phyloP scores from a whole-genome alignment of 2,113 vertebrate genomes.

The Hymenochirus boettgeri region DNA sequence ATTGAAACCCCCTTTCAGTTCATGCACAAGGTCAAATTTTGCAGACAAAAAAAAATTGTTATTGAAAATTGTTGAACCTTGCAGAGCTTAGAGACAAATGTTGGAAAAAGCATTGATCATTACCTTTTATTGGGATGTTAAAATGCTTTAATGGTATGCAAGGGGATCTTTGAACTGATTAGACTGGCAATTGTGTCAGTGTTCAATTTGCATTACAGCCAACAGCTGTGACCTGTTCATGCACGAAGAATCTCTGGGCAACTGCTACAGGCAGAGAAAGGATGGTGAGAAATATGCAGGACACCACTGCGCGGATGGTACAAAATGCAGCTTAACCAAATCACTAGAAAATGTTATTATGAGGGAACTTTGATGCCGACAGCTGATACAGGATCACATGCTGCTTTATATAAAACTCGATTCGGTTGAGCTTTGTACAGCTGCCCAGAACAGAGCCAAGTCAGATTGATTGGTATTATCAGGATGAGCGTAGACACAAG shows the following conservation, averaged over 20 bases:
- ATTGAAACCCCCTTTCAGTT: background rate
- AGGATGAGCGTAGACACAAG: background rate
- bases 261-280: conserved; percentile 29
- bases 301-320: conserved; percentile 13
- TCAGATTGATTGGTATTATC: background rate
- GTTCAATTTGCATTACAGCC: conserved; percentile 27
- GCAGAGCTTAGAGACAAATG: background rate
- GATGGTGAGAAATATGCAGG: conserved; percentile 18
- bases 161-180: conserved; percentile 12
- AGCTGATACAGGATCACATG: background rate
- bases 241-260: conserved; percentile 30
- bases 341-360: conserved; percentile 25
- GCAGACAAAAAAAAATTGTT: background rate
- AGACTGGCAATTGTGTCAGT: conserved; percentile 17
- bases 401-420: conserved; percentile 3
- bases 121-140: conserved; percentile 10
- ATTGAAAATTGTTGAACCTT: conserved; percentile 10
- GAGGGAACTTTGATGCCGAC: conserved; percentile 16
- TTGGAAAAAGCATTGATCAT: conserved; percentile 16
- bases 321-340: conserved; percentile 15
- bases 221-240: conserved; percentile 33
- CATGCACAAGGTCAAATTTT: conserved; percentile 2
- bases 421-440: conserved; percentile 4
- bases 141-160: conserved; percentile 9
- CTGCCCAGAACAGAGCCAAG: background rate